These are phyloP conservation scores for Buceros bicornis DNA, from an alignment of 2,797 vertebrate genomes.

Conservation along the genomic window DNA sequence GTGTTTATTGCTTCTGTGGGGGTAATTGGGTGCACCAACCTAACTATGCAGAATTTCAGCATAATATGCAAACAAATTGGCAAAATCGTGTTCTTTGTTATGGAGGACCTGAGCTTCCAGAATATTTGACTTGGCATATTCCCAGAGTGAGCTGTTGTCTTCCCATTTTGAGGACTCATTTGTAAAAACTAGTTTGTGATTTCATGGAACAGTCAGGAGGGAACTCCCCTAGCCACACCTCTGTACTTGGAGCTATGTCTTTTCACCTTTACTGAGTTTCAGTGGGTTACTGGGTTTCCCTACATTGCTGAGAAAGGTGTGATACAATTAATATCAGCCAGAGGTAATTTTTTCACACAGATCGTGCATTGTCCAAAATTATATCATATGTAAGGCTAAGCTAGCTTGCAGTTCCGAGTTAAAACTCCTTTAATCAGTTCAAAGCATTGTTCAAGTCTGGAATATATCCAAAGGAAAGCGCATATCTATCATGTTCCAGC, in stretches of 20 bases:
- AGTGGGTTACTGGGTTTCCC: neutral
- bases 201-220: neutral
- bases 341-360: neutral
- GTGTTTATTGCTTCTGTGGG: conserved; percentile 8
- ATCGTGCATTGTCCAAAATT: neutral
- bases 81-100: neutral
- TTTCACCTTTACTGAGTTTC: neutral
- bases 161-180: neutral
- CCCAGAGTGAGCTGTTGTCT: neutral
- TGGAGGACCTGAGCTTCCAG: neutral
- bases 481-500: accelerated
- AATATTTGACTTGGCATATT: neutral
- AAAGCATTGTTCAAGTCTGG: neutral
- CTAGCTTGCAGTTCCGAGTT: neutral
- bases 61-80: neutral
- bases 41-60: neutral
- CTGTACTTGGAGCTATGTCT: neutral
- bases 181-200: neutral
- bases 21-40: neutral
- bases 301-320: neutral
- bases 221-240: neutral
- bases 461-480: neutral
- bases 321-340: neutral
- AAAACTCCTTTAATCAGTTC: neutral
- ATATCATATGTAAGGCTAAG: neutral